Percentiles rank a stretch among this genome's conserved stretches.
Evolutionary conservation across 2,888 invertebrate species (phyloP).

Genomic region (Petrolisthes cinctipes): DNA sequence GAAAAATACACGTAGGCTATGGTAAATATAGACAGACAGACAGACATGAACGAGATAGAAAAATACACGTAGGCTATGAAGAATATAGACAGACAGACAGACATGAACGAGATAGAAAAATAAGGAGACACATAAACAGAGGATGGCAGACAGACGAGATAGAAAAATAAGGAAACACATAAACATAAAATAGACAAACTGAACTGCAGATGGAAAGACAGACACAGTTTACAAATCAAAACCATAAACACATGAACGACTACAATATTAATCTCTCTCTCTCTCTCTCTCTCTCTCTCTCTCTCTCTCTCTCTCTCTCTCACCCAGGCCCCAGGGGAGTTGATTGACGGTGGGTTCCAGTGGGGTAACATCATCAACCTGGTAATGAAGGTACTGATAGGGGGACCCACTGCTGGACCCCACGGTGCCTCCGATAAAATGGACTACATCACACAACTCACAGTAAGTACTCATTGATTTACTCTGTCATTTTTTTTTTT

Average conservation of each 20-base stretch:
- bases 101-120: no score
- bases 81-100: no score
- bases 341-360: slow-evolving; percentile 74
- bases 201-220: not conserved
- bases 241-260: no score
- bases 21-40: no score
- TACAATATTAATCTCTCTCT: not conserved
- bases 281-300: not conserved
- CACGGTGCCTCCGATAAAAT: slow-evolving; percentile 57
- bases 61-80: no score
- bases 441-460: slow-evolving; percentile 63
- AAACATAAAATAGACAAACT: no score
- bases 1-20: no score
- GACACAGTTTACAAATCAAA: not conserved
- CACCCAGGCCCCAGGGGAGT: slow-evolving; percentile 70
- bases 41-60: no score
- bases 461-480: slow-evolving; percentile 38
- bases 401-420: slow-evolving; percentile 45
- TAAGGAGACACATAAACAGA: no score
- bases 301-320: not conserved
- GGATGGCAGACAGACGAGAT: no score
- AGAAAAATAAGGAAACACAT: no score
- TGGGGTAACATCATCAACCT: slow-evolving; percentile 78
- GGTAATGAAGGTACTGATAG: slow-evolving; percentile 55
- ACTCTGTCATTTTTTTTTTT: not conserved